These are phyloP conservation scores for Actinopyga echinites DNA, from an alignment of 53 echinoderm and acorn worm genomes.

Conservation along the genomic window DNA sequence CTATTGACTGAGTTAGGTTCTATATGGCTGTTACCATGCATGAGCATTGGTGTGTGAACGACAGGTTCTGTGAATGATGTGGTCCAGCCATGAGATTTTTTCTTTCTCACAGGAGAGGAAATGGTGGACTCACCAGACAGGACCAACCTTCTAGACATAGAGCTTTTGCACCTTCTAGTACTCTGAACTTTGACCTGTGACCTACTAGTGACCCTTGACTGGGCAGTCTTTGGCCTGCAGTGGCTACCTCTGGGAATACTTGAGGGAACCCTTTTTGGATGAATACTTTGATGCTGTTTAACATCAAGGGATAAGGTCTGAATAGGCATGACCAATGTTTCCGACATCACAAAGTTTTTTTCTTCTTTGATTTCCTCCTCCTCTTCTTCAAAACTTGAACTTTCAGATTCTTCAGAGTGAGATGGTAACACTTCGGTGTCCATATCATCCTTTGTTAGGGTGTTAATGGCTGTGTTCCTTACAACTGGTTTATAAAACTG, in stretches of 20 bases:
- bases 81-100: slow-evolving; percentile 88
- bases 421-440: too few species aligned
- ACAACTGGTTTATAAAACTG: slow-evolving; percentile 63
- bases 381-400: background rate
- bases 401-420: background rate
- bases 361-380: background rate
- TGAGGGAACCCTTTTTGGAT: slow-evolving; percentile 62
- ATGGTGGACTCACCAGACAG: background rate
- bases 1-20: slow-evolving; percentile 18
- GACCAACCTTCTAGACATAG: background rate
- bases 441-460: slow-evolving; percentile 4
- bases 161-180: slow-evolving; percentile 61
- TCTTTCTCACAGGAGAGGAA: slow-evolving; percentile 60
- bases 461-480: slow-evolving; percentile 2
- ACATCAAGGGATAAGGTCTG: slow-evolving; percentile 30
- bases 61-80: slow-evolving; percentile 86
- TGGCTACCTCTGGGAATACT: slow-evolving; percentile 64
- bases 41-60: slow-evolving; percentile 80
- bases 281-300: slow-evolving; percentile 67
- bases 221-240: slow-evolving; percentile 65
- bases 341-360: slow-evolving; percentile 11
- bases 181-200: slow-evolving; percentile 41
- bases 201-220: slow-evolving; percentile 44
- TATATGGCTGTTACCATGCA: slow-evolving; percentile 44
- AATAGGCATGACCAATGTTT: slow-evolving; percentile 50